A percentile compares a stretch with the other conserved stretches of the same genome.
Conservation (phyloP, 2,113 vertebrate species). For the Mesocricetus auratus region DNA sequence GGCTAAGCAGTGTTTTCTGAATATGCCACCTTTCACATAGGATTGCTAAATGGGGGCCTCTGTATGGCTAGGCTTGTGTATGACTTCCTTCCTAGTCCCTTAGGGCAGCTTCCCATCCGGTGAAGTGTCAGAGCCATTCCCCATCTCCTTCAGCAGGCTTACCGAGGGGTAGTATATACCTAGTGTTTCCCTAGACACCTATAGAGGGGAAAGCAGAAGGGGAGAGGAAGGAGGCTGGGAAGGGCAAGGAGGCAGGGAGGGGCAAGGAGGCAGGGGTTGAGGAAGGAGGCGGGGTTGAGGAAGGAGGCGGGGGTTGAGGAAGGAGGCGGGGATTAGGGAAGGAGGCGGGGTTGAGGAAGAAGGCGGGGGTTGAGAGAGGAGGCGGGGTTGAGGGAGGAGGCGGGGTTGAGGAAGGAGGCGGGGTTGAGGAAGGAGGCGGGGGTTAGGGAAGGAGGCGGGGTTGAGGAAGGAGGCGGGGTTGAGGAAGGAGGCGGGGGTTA, state of each 20-base stretch:
- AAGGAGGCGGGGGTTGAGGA: background rate
- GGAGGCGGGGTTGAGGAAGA: background rate
- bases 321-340: fast-evolving
- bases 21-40: background rate
- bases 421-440: no score
- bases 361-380: background rate
- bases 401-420: no score
- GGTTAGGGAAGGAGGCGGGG: no score
- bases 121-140: no score
- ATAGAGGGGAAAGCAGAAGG: background rate
- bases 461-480: no score
- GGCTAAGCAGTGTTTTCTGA: background rate
- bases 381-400: background rate
- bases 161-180: background rate
- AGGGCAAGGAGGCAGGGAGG: fast-evolving
- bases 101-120: background rate
- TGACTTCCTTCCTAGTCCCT: background rate
- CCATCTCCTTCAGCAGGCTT: background rate
- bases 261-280: background rate
- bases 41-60: background rate
- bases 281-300: background rate
- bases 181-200: background rate
- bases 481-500: no score
- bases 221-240: background rate
- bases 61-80: background rate